Percentiles rank a stretch among this genome's conserved stretches.
phyloP scores from a whole-genome alignment of 2,888 invertebrate species.

The Latrodectus elegans region DNA sequence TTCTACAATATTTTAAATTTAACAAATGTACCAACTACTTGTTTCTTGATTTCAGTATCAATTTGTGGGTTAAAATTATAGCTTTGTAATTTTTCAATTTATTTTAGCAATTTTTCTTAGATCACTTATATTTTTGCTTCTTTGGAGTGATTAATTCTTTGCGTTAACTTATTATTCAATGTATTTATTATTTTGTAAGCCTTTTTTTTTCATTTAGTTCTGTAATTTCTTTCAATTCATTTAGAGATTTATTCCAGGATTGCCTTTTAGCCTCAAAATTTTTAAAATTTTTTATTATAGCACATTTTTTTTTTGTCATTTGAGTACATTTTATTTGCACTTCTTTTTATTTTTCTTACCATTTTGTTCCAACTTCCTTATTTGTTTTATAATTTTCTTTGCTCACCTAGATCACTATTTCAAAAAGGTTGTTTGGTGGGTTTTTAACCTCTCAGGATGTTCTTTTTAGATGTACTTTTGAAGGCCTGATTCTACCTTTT shows the following conservation, averaged over 20 bases:
- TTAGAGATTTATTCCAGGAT: not conserved
- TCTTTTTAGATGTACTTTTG: not conserved
- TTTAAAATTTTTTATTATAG: not conserved
- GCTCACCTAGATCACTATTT: not conserved
- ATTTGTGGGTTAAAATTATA: not conserved
- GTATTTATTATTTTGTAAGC: not conserved
- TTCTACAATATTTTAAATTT: not conserved
- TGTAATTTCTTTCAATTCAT: not conserved
- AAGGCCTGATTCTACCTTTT: not conserved
- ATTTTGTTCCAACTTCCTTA: not conserved
- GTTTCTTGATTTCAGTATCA: not conserved
- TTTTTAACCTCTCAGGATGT: not conserved
- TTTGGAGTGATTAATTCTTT: not conserved
- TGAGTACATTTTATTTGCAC: not conserved
- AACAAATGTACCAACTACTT: not conserved
- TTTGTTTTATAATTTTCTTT: not conserved
- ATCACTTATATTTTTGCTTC: not conserved
- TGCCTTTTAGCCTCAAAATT: not conserved
- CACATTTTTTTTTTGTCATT: not conserved
- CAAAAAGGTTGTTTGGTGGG: not conserved
- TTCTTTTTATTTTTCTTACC: not conserved
- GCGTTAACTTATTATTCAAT: not conserved
- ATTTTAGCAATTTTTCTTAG: constrained; percentile 3
- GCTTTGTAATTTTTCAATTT: not conserved
- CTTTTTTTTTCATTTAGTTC: not conserved